Evolutionary conservation across 2,888 invertebrate species (phyloP).

Genomic region (Lymantria dispar): DNA sequence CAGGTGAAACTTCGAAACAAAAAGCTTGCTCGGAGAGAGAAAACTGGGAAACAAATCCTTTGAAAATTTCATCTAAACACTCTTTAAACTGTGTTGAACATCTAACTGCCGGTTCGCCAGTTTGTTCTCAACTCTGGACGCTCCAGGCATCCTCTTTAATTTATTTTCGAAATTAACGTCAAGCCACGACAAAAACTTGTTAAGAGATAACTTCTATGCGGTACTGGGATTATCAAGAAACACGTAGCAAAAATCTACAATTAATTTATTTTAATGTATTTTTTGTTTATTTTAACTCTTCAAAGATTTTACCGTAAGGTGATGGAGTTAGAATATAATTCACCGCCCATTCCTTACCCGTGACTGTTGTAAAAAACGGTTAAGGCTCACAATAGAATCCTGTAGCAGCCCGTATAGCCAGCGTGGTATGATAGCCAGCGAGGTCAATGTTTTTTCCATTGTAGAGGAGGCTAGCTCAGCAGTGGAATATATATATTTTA

Average conservation of each 20-base stretch:
- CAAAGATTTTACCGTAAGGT: no score
- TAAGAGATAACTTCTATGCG: conserved; percentile 6
- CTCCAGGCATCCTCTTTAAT: conserved; percentile 65
- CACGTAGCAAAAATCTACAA: background rate
- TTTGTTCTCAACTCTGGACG: conserved; percentile 54
- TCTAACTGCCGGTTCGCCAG: conserved; percentile 50
- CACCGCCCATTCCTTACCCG: no score
- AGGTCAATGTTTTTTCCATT: no score
- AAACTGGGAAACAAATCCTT: conserved; percentile 58
- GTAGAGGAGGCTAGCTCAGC: no score
- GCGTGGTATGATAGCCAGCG: no score
- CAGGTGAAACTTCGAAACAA: conserved; percentile 61
- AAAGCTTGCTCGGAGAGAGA: conserved; percentile 45
- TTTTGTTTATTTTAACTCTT: background rate
- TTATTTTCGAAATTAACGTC: conserved; percentile 68
- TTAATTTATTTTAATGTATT: background rate
- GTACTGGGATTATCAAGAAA: conserved; percentile 1
- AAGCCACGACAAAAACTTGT: conserved; percentile 25
- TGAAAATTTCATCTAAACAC: conserved; percentile 69
- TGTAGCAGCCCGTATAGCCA: no score
- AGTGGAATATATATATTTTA: no score
- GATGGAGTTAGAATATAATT: no score
- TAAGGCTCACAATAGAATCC: no score
- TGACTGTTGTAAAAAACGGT: no score
- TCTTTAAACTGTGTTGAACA: conserved; percentile 55